Evolutionary conservation across 2,113 vertebrate species (phyloP).

Genomic region (Strix uralensis): DNA sequence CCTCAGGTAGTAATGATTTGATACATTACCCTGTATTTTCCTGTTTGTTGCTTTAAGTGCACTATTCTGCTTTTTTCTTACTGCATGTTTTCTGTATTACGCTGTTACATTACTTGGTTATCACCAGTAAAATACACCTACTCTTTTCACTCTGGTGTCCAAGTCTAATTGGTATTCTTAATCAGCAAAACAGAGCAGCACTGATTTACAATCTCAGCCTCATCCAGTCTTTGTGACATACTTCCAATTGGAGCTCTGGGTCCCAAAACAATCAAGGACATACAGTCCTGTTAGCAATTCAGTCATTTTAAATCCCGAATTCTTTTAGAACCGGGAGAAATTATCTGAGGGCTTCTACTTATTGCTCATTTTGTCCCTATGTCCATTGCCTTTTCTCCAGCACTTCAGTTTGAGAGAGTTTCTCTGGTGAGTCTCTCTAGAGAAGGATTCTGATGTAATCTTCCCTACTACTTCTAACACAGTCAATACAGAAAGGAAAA

Average conservation of each 20-base stretch:
- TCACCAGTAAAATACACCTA: too few species aligned
- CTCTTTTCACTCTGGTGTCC: too few species aligned
- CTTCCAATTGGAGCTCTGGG: not conserved
- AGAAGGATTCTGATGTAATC: not conserved
- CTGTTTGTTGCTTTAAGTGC: too few species aligned
- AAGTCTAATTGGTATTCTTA: too few species aligned
- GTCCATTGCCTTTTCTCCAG: not conserved
- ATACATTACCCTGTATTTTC: too few species aligned
- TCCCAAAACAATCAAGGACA: not conserved
- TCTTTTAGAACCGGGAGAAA: not conserved
- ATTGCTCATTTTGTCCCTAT: not conserved
- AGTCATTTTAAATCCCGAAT: not conserved
- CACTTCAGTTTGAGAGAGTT: not conserved
- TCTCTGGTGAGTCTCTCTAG: not conserved
- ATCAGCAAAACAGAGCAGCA: not conserved
- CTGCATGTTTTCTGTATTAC: too few species aligned
- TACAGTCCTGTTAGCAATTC: not conserved
- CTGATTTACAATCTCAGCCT: not conserved
- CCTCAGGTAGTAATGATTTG: too few species aligned
- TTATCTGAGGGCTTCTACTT: not conserved
- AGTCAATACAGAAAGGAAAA: not conserved
- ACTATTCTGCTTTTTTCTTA: too few species aligned
- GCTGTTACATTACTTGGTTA: too few species aligned
- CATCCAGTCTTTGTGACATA: rapidly evolving
- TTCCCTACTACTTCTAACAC: not conserved